A percentile compares a stretch with the other conserved stretches of the same genome.
These are phyloP conservation scores for Tupaia tana DNA, from an alignment of 2,113 vertebrate genomes.

Conservation along the genomic window DNA sequence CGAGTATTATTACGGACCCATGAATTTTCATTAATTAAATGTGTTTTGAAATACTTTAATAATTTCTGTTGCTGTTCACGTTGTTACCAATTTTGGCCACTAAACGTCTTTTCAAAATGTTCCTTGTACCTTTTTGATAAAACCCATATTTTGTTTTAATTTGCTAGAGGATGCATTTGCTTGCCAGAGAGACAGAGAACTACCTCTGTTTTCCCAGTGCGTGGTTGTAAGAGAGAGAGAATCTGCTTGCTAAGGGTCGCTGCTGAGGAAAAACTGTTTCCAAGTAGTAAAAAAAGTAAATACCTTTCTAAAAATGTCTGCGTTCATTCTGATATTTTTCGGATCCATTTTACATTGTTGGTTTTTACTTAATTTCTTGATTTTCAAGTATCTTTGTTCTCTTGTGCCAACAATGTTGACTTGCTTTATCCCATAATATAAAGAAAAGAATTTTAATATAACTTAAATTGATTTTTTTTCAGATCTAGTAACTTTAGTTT, in stretches of 20 bases:
- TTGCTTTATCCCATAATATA: neutral
- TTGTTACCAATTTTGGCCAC: neutral
- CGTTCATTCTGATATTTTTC: neutral
- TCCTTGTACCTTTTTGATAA: neutral
- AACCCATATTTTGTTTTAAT: neutral
- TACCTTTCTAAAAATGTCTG: neutral
- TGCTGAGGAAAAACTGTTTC: neutral
- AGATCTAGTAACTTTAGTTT: neutral
- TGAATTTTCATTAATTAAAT: neutral
- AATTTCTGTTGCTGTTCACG: neutral
- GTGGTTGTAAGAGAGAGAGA: neutral
- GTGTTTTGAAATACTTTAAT: neutral
- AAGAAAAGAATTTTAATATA: neutral
- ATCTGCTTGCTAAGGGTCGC: neutral
- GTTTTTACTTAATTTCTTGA: conserved; percentile 13
- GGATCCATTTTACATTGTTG: neutral
- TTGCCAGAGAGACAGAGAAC: neutral
- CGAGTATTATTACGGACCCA: neutral
- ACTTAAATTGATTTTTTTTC: neutral
- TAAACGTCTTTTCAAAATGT: neutral
- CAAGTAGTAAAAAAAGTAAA: neutral
- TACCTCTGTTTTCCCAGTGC: neutral
- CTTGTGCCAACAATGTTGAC: neutral
- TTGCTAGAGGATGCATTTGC: too few species aligned
- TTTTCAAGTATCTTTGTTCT: neutral